These are phyloP conservation scores for Aleiodes leptofemur DNA, from an alignment of 2,888 invertebrate species.

Conservation along the genomic window DNA sequence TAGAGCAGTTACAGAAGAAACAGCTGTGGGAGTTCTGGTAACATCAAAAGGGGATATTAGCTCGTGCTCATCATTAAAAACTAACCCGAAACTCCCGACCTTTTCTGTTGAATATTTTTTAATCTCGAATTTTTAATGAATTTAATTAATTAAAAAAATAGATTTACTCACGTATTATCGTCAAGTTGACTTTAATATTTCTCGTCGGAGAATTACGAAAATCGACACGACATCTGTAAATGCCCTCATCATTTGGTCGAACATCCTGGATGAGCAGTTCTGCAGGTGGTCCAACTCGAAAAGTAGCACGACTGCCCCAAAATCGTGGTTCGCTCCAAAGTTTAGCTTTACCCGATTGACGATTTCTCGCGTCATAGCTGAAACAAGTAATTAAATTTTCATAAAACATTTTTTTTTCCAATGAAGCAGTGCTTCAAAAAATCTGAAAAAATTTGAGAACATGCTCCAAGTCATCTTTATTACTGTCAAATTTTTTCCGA, in stretches of 20 bases:
- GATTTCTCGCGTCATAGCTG: conserved; percentile 81
- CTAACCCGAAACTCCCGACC: too few species aligned
- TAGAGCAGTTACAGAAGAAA: too few species aligned
- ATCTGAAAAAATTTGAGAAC: too few species aligned
- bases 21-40: too few species aligned
- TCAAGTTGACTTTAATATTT: conserved; percentile 85
- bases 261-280: conserved; percentile 74
- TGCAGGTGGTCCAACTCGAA: conserved; percentile 78
- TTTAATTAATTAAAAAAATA: conserved; percentile 42
- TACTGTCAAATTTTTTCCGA: too few species aligned
- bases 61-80: too few species aligned
- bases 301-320: conserved; percentile 79
- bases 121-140: too few species aligned
- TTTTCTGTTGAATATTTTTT: too few species aligned
- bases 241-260: conserved; percentile 79
- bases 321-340: conserved; percentile 79
- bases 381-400: conserved; percentile 57
- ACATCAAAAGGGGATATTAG: too few species aligned
- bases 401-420: too few species aligned
- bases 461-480: too few species aligned
- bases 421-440: too few species aligned
- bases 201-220: conserved; percentile 85
- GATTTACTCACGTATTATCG: conserved; percentile 82
- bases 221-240: conserved; percentile 85
- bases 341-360: conserved; percentile 78